Evolutionary conservation across 2,888 invertebrate genomes (phyloP).

Genomic region (Cordilura impudica): DNA sequence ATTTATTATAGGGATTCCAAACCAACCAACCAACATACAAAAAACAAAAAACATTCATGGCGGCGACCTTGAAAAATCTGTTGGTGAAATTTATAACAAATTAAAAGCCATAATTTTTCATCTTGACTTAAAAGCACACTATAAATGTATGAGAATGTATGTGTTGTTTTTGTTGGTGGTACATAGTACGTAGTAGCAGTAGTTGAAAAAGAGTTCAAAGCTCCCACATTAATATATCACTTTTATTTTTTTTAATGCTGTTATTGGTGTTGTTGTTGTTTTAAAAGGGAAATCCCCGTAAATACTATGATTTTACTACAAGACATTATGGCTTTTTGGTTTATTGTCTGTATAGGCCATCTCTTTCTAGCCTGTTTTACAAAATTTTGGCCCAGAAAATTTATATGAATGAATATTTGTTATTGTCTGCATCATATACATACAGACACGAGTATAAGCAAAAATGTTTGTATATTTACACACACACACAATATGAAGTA

Average conservation of each 20-base stretch:
- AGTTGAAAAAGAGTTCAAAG: slow-evolving; percentile 56
- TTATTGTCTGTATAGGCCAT: slow-evolving; percentile 60
- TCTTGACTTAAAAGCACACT: slow-evolving; percentile 70
- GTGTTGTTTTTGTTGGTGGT: slow-evolving; percentile 16
- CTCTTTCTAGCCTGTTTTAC: slow-evolving; percentile 58
- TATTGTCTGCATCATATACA: slow-evolving; percentile 50
- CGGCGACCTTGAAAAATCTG: slow-evolving; percentile 60
- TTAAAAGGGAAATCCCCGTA: slow-evolving; percentile 61
- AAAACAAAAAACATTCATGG: slow-evolving; percentile 26
- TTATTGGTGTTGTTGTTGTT: slow-evolving; percentile 36
- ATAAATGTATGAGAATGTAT: background rate
- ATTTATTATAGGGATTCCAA: background rate
- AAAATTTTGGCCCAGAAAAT: slow-evolving; percentile 54
- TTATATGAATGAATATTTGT: slow-evolving; percentile 59
- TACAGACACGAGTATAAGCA: too few relatives aligned
- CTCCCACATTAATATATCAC: slow-evolving; percentile 63
- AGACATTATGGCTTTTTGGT: slow-evolving; percentile 54
- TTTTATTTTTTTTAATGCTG: slow-evolving; percentile 53
- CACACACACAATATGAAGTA: slow-evolving; percentile 34
- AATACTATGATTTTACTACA: slow-evolving; percentile 61
- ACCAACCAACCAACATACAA: slow-evolving; percentile 22
- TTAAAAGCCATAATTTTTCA: slow-evolving; percentile 77
- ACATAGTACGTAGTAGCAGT: slow-evolving; percentile 19
- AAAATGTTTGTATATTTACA: too few relatives aligned
- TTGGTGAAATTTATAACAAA: slow-evolving; percentile 71